phyloP scores from a whole-genome alignment of 2,113 vertebrate species.

The Callipepla californica region DNA sequence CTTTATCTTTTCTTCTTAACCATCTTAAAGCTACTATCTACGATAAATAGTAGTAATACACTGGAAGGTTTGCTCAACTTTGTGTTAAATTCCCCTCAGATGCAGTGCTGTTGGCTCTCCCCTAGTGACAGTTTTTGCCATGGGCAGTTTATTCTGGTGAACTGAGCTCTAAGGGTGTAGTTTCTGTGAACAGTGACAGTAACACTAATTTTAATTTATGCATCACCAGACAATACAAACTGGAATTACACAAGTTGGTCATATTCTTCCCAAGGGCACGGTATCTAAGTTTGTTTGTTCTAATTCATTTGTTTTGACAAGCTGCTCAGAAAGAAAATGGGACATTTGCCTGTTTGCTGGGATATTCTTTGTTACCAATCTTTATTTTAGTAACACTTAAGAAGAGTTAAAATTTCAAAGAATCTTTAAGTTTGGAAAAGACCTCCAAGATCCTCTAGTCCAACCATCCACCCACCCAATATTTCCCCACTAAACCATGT shows the following conservation, averaged over 20 bases:
- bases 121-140: not conserved
- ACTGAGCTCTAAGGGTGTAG: not conserved
- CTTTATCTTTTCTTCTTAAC: not conserved
- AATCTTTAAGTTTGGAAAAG: not conserved
- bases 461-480: too few species aligned
- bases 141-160: not conserved
- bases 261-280: not conserved
- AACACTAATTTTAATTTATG: not conserved
- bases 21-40: not conserved
- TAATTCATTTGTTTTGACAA: conserved; percentile 38
- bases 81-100: not conserved
- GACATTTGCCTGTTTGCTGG: not conserved
- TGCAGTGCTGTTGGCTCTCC: not conserved
- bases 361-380: not conserved
- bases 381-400: not conserved
- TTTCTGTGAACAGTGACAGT: not conserved
- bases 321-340: not conserved
- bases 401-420: not conserved
- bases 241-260: not conserved
- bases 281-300: conserved; percentile 28
- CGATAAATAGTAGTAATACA: not conserved
- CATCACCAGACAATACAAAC: not conserved
- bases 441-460: too few species aligned
- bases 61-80: not conserved
- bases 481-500: too few species aligned